These are phyloP conservation scores for Hydraecia micacea DNA, from an alignment of 2,888 invertebrate species.

Conservation along the genomic window DNA sequence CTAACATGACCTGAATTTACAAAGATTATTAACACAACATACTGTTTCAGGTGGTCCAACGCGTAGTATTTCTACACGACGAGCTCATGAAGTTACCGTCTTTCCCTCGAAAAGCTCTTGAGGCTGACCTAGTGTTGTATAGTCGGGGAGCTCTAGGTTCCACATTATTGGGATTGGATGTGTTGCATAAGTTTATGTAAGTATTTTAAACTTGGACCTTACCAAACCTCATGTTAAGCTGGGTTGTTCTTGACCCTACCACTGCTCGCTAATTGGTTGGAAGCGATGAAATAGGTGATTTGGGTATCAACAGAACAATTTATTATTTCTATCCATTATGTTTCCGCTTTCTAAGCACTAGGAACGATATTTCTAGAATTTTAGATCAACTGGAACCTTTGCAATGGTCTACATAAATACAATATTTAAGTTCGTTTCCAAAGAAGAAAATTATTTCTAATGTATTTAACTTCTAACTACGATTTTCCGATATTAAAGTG, in stretches of 20 bases:
- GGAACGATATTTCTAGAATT: too few species aligned
- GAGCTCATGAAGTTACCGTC: conserved; percentile 99
- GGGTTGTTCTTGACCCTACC: not conserved
- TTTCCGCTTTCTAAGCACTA: too few species aligned
- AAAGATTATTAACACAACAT: not conserved
- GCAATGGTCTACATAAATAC: too few species aligned
- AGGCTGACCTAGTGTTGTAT: conserved; percentile 98
- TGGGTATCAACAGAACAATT: too few species aligned
- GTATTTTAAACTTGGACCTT: conserved; percentile 39
- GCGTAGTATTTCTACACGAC: conserved; percentile 99
- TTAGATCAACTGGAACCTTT: too few species aligned
- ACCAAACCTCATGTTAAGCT: not conserved
- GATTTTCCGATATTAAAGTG: too few species aligned
- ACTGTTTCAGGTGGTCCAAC: conserved; percentile 95
- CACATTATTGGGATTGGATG: conserved; percentile 97
- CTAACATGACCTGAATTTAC: not conserved
- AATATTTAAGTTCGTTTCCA: too few species aligned
- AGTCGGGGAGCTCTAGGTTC: conserved; percentile 97
- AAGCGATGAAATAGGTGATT: too few species aligned
- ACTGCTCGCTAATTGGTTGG: too few species aligned
- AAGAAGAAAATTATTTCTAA: too few species aligned
- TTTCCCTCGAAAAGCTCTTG: conserved; percentile 99
- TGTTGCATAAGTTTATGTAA: conserved; percentile 98
- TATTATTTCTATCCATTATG: too few species aligned
- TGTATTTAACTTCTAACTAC: too few species aligned